Conservation (phyloP, 1,140 invertebrate genomes). For the Campoletis sonorensis region DNA sequence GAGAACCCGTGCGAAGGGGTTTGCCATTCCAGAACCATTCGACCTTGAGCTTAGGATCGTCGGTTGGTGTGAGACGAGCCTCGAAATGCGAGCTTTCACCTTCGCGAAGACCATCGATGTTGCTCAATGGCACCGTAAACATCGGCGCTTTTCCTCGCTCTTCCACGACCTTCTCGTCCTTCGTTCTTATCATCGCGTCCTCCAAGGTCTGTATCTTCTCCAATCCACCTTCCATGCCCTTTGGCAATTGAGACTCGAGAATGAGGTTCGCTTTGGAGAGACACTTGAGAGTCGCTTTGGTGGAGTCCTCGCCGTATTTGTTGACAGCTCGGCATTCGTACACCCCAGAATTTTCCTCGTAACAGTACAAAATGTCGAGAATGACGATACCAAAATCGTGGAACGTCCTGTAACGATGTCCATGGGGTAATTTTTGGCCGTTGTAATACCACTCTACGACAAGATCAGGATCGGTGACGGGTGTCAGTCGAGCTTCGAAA, state of each 20-base stretch:
- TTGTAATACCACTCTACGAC: slow-evolving; percentile 97
- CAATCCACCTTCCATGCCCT: slow-evolving; percentile 94
- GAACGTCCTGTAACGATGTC: slow-evolving; percentile 96
- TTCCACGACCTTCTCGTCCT: slow-evolving; percentile 83
- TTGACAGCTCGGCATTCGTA: slow-evolving; percentile 96
- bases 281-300: slow-evolving; percentile 91
- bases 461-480: slow-evolving; percentile 93
- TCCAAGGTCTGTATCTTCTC: slow-evolving; percentile 96
- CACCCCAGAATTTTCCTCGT: slow-evolving; percentile 96
- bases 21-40: slow-evolving; percentile 98
- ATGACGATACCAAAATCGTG: slow-evolving; percentile 98
- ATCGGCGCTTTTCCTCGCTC: slow-evolving; percentile 89
- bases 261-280: slow-evolving; percentile 94
- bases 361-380: slow-evolving; percentile 96
- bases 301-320: slow-evolving; percentile 92
- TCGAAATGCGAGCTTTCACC: slow-evolving; percentile 97
- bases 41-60: slow-evolving; percentile 96
- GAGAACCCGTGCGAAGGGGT: slow-evolving; percentile 90
- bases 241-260: slow-evolving; percentile 94
- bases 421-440: slow-evolving; percentile 93
- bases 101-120: slow-evolving; percentile 90
- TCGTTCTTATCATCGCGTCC: slow-evolving; percentile 86
- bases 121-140: slow-evolving; percentile 92
- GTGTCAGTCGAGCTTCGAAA: slow-evolving; percentile 93
- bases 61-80: slow-evolving; percentile 92